Base-by-base conservation (phyloP, 2,888 invertebrate genomes). In the Myopa testacea region DNA sequence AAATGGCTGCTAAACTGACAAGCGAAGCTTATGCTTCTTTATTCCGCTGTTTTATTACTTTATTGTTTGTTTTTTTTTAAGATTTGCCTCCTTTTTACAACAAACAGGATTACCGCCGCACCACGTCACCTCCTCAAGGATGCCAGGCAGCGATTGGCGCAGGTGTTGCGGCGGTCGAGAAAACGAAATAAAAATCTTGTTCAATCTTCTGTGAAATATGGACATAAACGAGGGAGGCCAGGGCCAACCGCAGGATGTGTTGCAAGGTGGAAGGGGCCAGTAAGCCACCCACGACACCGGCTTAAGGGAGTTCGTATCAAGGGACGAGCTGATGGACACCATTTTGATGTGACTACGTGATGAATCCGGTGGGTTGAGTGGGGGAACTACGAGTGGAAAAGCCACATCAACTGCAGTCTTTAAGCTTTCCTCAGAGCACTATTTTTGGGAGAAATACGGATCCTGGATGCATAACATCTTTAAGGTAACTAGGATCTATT, bases 1-100 rank as follows among this genome's bases (percentile, higher is more conserved):
- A 87, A 87, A 87, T 87, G 87, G 88, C 87, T 87, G 87, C 87
- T 87, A 87, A 87, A 87, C 88, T 87, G 87, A 86, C 88, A 87
- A 87, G 84, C 87, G 86, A 86, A 85, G 84, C 86, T 87, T 87
- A 85, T 82, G 77, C 80, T 26, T 26, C 26, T 26, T 67, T 38
- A 37, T 72, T 52, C 65, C 55, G 40, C 58, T 65, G 26, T 65
- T 68, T 74, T 69, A 68, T 76, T 72, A 16, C 37, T 52, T 74
- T 60, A 73, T 77, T 55, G n/a, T 63, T 63, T 16, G 45, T 55
- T 52, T 76, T 62, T 77, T 52, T 52, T 40, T 34, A 60, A 68
- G 34, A 55, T 37, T 16, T 10, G 4, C 62, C 34, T 50, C 5
- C 62, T 63, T 63, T 63, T n/a, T 63, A 12, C 26, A 55, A 12